phyloP scores from a whole-genome alignment of 2,797 vertebrate genomes.

The Stomatorhinus walkeri region DNA sequence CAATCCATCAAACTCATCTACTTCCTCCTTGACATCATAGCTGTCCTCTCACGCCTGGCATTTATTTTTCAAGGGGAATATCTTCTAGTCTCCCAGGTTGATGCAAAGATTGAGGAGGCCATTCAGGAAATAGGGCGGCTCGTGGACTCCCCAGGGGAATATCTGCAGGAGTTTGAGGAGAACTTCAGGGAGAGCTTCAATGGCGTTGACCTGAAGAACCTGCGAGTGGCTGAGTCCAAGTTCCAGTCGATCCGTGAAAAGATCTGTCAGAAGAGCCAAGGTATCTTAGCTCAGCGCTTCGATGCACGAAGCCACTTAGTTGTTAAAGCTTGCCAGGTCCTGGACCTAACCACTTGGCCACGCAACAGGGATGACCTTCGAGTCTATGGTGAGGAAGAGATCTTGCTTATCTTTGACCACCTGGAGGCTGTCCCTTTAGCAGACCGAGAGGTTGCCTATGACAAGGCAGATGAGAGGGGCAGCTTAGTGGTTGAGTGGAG shows the following conservation, averaged over 20 bases:
- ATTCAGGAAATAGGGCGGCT: constrained; percentile 85
- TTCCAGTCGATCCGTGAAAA: constrained; percentile 95
- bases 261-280: constrained; percentile 87
- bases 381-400: constrained; percentile 82
- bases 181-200: constrained; percentile 93
- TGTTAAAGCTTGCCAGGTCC: constrained; percentile 82
- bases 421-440: constrained; percentile 71
- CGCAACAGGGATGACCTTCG: constrained; percentile 73
- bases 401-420: constrained; percentile 81
- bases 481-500: constrained; percentile 82
- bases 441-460: constrained; percentile 61
- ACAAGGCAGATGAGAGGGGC: constrained; percentile 64
- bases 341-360: constrained; percentile 83
- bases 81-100: constrained; percentile 81
- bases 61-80: constrained; percentile 88
- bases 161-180: constrained; percentile 92
- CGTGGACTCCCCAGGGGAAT: constrained; percentile 82
- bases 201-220: constrained; percentile 84
- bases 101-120: constrained; percentile 82
- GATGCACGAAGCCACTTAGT: constrained; percentile 77
- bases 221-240: constrained; percentile 90
- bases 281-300: constrained; percentile 80
- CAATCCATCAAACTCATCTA: constrained; percentile 94
- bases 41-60: constrained; percentile 82
- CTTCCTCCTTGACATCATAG: constrained; percentile 88